These are phyloP conservation scores for Spisula solida DNA, from an alignment of 2,888 invertebrate species.

Conservation along the genomic window DNA sequence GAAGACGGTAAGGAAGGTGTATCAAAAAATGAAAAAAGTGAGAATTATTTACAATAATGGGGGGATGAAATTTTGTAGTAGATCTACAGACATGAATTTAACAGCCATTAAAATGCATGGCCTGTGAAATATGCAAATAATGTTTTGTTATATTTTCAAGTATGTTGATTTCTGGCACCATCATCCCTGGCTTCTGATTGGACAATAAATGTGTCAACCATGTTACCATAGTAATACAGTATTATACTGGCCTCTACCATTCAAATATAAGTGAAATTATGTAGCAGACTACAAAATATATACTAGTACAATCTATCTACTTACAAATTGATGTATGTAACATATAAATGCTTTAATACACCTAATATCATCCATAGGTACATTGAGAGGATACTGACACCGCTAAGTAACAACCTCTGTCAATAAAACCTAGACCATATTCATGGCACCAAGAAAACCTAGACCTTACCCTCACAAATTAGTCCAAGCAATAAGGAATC, in stretches of 20 bases:
- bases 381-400: no score
- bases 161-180: constrained; percentile 15
- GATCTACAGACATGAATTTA: background rate
- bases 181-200: constrained; percentile 19
- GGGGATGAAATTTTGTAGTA: background rate
- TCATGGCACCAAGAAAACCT: background rate
- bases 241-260: constrained; percentile 24
- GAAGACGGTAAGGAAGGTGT: background rate
- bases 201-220: constrained; percentile 22
- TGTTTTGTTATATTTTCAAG: constrained; percentile 10
- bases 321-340: background rate
- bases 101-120: constrained; percentile 13
- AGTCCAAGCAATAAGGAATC: background rate
- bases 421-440: background rate
- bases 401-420: background rate
- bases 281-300: constrained; percentile 13
- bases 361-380: background rate
- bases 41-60: constrained; percentile 13
- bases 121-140: constrained; percentile 9
- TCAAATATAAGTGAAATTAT: background rate
- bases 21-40: constrained; percentile 9
- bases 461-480: background rate
- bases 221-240: background rate
- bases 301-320: constrained; percentile 1
- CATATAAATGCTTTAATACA: constrained; percentile 13